Base-by-base conservation (phyloP, 2,113 vertebrate species). In the Heteronetta atricapilla region DNA sequence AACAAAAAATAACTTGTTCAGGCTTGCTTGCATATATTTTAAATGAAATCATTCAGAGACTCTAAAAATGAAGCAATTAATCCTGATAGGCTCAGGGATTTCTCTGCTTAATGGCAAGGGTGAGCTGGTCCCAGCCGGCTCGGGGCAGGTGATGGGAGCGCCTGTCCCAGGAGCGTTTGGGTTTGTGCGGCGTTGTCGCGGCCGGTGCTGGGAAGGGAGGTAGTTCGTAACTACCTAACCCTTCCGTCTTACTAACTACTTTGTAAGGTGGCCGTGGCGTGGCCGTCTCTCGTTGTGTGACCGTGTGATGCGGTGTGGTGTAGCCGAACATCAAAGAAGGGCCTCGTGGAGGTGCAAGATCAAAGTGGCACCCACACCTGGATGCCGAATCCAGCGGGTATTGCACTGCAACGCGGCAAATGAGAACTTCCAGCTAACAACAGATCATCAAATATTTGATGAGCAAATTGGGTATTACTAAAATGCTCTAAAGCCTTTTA, bases 401-500 rank as follows among this genome's bases (percentile, higher is more conserved):
- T 21, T 23, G 69, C n/a, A 1, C 5, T 11, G 18, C 0, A 0
- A 14, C 0, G 0, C 0, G 34, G 63, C 38, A 46, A 60, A 33
- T 15, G 44, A 73, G 16, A 5, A 11, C 3, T 80, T 53, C 1
- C 19, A 19, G 38, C 16, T 64, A 33, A 22, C 3, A 25, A 4
- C 2, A 64, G 29, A 4, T 23, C 1, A 3, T 74, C 11, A 69
- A 75, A 17, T 55, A 46, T 1, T 40, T 4, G 3, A 38, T 4
- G 3, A 25, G 70, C 4, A 44, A 64, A 56, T 34, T 0, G 1
- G 53, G 3, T 66, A 8, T 55, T 53, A 7, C 7, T 77, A 22
- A 64, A 59, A 38, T 42, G 56, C 7, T 80, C 10, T 21, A 33
- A 46, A 88, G 20, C 2, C 8, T 67, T 59, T 22, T 59, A 58